A percentile compares a stretch with the other conserved stretches of the same genome.
Evolutionary conservation across 2,113 vertebrate genomes (phyloP).

Genomic region (Emydura subglobosa): DNA sequence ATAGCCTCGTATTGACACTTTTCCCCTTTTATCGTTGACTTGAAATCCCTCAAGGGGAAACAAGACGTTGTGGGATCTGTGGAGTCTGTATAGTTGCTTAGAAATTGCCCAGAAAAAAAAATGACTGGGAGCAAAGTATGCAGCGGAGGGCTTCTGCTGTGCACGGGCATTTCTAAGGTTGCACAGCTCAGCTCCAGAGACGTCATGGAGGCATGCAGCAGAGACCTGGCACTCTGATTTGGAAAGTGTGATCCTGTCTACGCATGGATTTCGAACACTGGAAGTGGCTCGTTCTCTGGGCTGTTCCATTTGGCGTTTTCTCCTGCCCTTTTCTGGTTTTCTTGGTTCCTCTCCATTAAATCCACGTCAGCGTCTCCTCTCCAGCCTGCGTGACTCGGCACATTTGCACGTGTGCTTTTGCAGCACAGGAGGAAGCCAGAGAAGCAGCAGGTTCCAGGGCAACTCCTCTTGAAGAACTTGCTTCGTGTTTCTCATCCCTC

Average conservation of each 20-base stretch:
- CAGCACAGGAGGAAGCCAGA: fast-evolving
- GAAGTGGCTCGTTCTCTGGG: neutral
- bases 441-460: neutral
- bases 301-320: neutral
- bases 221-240: neutral
- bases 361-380: neutral
- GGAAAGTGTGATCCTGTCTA: neutral
- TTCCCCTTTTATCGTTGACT: neutral
- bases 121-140: neutral
- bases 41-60: neutral
- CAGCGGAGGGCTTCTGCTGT: neutral
- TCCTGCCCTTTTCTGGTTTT: neutral
- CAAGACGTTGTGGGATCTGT: neutral
- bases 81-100: neutral
- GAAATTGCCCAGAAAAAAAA: neutral
- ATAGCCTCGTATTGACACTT: neutral
- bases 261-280: neutral
- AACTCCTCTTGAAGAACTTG: neutral
- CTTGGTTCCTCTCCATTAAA: neutral
- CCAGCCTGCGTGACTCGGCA: neutral
- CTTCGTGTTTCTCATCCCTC: neutral
- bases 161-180: neutral
- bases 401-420: neutral
- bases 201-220: neutral
- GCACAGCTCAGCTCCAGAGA: neutral